Base-by-base conservation (phyloP, 2,888 invertebrate species). In the Seira sanloemensis region DNA sequence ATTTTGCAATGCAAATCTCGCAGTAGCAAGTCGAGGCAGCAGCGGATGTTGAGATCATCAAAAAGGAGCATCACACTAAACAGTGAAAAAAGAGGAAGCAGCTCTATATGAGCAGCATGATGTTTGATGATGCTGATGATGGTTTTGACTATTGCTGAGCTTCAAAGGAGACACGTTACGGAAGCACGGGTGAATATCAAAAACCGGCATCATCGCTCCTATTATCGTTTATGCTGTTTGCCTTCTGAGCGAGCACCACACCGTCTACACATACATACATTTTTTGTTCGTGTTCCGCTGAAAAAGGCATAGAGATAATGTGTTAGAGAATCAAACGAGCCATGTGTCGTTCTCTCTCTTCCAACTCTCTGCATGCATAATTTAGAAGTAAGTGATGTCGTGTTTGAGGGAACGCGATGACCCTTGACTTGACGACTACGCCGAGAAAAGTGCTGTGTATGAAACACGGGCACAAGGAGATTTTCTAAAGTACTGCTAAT, bases 1-100 rank as follows among this genome's bases (percentile, higher is more conserved):
- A 86, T 86, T 87, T 87, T 86, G 87, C 86, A 87, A 67, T 87
- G 87, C 86, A 86, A 87, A 87, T 87, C 46, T 72, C 26, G 23
- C 74, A 75, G 84, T 24, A 54, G 27, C 50, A 67, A 72, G 76
- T 50, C 71, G 65, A 66, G 27, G 78, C 19, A 21, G 46, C 21
- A 86, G 81, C 86, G 86, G 86, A 86, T 86, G 86, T 84, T 86
- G 78, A 78, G 77, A 86, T 83, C 86, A 86, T 84, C 86, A 86
- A 54, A 27, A 76, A 50, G 66, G 84, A 86, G 80, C 86, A 86
- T 86, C 84, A 86, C 37, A 37, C 37, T 12, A 37, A 50, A 82
- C 84, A 83, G 85, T 82, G 81, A 78, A 75, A 78, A 84, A 54
- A 84, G 81, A 84, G 78, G 81, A 75, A 66, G 72, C 73, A 50